phyloP scores from a whole-genome alignment of 2,113 vertebrate species.

The Cervus canadensis region DNA sequence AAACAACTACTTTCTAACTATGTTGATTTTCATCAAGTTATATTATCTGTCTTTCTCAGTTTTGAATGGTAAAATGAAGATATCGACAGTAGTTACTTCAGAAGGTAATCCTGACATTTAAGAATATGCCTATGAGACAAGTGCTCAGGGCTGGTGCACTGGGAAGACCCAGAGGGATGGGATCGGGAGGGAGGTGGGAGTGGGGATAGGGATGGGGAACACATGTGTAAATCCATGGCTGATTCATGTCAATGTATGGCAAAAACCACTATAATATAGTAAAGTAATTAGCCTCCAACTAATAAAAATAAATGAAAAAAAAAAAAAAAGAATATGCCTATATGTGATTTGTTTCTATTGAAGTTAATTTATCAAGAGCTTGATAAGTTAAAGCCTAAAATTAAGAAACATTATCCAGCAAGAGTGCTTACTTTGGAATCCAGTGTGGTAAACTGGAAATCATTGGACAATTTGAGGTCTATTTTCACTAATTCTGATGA shows the following conservation, averaged over 20 bases:
- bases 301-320: too few relatives aligned
- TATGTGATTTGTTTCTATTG: too few relatives aligned
- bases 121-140: neutral
- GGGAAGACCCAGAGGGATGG: too few relatives aligned
- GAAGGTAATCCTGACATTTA: neutral
- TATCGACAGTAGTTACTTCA: neutral
- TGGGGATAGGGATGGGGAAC: too few relatives aligned
- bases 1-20: too few relatives aligned
- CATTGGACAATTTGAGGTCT: neutral
- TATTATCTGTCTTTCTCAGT: neutral
- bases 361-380: neutral
- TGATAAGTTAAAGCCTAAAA: neutral
- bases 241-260: too few relatives aligned
- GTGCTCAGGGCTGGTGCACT: too few relatives aligned
- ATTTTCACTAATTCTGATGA: neutral
- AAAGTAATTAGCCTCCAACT: too few relatives aligned
- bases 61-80: neutral
- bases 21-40: neutral
- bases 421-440: neutral
- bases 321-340: too few relatives aligned
- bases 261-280: too few relatives aligned
- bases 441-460: neutral
- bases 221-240: too few relatives aligned
- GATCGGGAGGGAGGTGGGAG: too few relatives aligned
- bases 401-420: neutral